Evolutionary conservation across 2,797 vertebrate genomes (phyloP), one percentile per base, ranked within the genome.

Genomic region (Hippoglossus hippoglossus): DNA sequence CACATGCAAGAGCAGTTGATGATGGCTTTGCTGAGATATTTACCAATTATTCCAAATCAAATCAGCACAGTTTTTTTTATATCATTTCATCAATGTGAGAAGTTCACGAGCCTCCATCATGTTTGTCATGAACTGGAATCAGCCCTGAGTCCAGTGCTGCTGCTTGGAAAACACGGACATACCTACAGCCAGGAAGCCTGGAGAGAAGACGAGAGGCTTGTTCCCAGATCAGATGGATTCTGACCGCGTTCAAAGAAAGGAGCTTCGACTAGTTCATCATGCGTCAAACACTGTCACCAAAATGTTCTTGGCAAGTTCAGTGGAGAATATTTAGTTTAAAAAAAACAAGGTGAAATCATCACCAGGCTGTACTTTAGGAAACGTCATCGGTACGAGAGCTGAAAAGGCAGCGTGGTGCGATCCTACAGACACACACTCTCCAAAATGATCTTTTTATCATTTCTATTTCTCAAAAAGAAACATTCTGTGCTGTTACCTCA

Each of bases 391-490:
- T 76, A 75, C 72, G 70, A 64, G 67, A 76, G 83, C 86, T 82
- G 71, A 86, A 89, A 92, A 93, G 92, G 91, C 92, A 91, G 87
- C 87, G 61, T 52, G 91, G 91, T 91, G 89, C 44, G 61, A 80
- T 80, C 63, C 25, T 58, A 84, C 80, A 79, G 76, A 91, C 81
- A 76, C 28, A 7, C 28, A 31, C 28, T 28, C 28, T 31, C 28
- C 28, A 8, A 31, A 31, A 31, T 31, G 7, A 28, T 28, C 6
- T 28, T 28, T 28, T 68, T 21, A 73, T 77, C 2, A 34, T 61
- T 60, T 71, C 63, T 62, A 24, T 39, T 52, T 58, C 58, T 63
- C 36, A 54, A 76, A 78, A 67, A 52, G 25, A 21, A 79, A 86
- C 79, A 85, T 83, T 87, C 79, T 63, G 82, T 62, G 70, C 78